phyloP scores from a whole-genome alignment of 2,113 vertebrate genomes.

The Rhineura floridana region DNA sequence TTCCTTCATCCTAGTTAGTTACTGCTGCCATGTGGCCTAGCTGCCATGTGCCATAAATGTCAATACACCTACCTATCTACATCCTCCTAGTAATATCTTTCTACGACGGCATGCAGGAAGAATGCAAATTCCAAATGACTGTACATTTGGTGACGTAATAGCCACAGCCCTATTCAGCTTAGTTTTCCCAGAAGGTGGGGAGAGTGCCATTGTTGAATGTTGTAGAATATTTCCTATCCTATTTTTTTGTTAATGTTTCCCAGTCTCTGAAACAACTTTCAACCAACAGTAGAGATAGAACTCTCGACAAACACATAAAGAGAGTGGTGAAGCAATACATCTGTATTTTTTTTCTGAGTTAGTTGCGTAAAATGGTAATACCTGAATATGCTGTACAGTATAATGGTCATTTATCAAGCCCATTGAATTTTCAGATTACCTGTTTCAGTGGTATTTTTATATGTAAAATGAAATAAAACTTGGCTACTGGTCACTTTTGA shows the following conservation, averaged over 20 bases:
- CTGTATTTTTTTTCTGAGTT: slow-evolving; percentile 20
- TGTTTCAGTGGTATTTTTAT: slow-evolving; percentile 10
- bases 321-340: slow-evolving; percentile 46
- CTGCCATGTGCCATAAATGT: slow-evolving; percentile 1
- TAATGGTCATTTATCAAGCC: background rate
- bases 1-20: slow-evolving; percentile 13
- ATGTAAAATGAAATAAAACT: background rate
- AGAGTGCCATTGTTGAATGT: slow-evolving; percentile 40
- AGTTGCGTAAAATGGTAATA: background rate
- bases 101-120: background rate
- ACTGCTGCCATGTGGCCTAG: background rate
- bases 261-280: slow-evolving; percentile 36
- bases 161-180: slow-evolving; percentile 39
- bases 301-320: background rate
- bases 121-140: slow-evolving; percentile 30
- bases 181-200: slow-evolving; percentile 28
- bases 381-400: background rate
- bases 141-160: slow-evolving; percentile 34
- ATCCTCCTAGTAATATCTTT: background rate
- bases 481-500: background rate
- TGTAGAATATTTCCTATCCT: slow-evolving; percentile 31
- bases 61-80: background rate
- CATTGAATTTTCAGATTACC: slow-evolving; percentile 19
- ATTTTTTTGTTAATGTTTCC: slow-evolving; percentile 35
- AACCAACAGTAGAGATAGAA: background rate